A percentile compares a stretch with the other conserved stretches of the same genome.
These are phyloP conservation scores for Heterohyrax brucei DNA, from an alignment of 2,797 vertebrate species.

Conservation along the genomic window DNA sequence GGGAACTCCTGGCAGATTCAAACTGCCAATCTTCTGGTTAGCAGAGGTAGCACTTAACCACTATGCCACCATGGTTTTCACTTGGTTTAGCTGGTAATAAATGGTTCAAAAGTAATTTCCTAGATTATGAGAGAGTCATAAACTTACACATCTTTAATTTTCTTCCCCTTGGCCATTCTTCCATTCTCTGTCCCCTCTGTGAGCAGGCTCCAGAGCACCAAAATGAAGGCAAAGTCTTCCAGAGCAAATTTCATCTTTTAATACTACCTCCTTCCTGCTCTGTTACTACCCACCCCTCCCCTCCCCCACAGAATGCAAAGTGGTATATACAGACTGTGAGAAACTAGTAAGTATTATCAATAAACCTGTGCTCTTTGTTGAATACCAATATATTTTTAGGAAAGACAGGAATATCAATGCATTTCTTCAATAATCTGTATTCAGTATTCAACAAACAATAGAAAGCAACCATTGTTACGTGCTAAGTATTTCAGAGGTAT, in stretches of 20 bases:
- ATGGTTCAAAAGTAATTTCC: conserved; percentile 25
- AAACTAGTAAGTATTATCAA: neutral
- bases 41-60: too few relatives aligned
- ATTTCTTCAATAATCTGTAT: neutral
- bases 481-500: neutral
- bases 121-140: neutral
- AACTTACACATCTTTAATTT: neutral
- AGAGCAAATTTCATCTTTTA: neutral
- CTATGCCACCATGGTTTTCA: neutral
- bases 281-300: neutral
- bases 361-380: neutral
- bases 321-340: neutral
- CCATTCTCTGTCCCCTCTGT: neutral
- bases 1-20: too few relatives aligned
- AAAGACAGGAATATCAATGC: conserved; percentile 8
- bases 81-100: conserved; percentile 4
- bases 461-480: neutral
- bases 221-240: neutral
- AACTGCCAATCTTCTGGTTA: too few relatives aligned
- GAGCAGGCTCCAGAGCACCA: neutral
- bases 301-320: neutral
- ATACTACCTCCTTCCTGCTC: neutral
- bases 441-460: neutral
- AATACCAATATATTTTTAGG: conserved; percentile 4
- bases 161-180: neutral